These are phyloP conservation scores for Drosophila fuyamai DNA, from an alignment of 1,140 invertebrate species.

Conservation along the genomic window DNA sequence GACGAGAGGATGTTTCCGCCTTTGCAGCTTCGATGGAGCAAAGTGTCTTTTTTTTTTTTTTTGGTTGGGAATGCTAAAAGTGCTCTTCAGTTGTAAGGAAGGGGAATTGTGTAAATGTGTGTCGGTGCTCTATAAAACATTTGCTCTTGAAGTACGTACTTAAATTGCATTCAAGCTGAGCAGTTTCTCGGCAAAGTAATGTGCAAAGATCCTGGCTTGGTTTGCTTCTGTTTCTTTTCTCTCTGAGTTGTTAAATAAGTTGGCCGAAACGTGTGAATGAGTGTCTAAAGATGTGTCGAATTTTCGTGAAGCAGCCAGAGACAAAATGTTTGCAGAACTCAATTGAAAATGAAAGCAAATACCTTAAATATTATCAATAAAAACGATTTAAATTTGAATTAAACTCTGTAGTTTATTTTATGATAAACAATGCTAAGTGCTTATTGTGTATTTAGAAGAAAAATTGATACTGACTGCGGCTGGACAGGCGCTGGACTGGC, in stretches of 20 bases:
- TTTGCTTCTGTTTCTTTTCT: conserved; percentile 32
- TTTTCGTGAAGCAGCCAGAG: conserved; percentile 16
- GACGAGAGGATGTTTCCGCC: conserved; percentile 42
- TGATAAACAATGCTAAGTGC: too few relatives aligned
- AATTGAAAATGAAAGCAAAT: conserved; percentile 18
- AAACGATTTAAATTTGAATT: neutral
- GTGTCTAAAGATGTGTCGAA: conserved; percentile 77
- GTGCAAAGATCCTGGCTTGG: conserved; percentile 63
- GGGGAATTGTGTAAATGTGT: conserved; percentile 53
- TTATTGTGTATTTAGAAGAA: too few relatives aligned
- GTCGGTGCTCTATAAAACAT: conserved; percentile 76
- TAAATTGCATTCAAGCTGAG: conserved; percentile 80
- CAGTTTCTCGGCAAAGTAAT: conserved; percentile 60
- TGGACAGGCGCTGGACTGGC: conserved; percentile 52
- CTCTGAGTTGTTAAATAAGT: conserved; percentile 77
- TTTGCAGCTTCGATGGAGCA: conserved; percentile 46
- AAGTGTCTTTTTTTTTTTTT: conserved; percentile 53
- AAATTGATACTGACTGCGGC: conserved; percentile 72
- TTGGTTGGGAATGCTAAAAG: conserved; percentile 31
- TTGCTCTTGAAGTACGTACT: conserved; percentile 78
- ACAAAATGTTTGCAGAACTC: neutral
- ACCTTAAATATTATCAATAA: neutral
- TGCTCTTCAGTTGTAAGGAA: conserved; percentile 33
- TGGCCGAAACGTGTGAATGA: conserved; percentile 76
- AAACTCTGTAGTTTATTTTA: neutral